phyloP scores from a whole-genome alignment of 2,797 vertebrate genomes.

The Pangasius sanitwongsei region DNA sequence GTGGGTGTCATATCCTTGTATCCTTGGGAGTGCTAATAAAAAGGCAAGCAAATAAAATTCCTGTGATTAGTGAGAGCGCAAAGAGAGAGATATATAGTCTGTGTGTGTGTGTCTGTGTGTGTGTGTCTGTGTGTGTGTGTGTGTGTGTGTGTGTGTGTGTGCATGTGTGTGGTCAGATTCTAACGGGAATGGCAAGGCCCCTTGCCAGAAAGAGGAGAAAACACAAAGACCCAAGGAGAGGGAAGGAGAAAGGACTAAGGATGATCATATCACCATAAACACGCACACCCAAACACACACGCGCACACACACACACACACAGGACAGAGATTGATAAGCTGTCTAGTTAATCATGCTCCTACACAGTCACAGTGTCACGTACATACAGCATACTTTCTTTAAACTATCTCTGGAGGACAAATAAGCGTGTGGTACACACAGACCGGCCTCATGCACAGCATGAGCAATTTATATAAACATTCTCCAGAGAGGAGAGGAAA shows the following conservation, averaged over 20 bases:
- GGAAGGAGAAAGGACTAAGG: not conserved
- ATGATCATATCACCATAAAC: not conserved
- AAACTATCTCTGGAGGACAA: constrained; percentile 1
- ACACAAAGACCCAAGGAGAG: constrained; percentile 3
- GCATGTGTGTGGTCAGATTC: constrained; percentile 24
- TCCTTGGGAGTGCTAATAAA: constrained; percentile 11
- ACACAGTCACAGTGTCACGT: not conserved
- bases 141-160: constrained; percentile 32
- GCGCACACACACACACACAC: not conserved
- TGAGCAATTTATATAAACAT: not conserved
- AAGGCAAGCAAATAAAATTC: not conserved
- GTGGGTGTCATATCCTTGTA: not conserved
- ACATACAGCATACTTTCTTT: not conserved
- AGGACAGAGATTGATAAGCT: not conserved
- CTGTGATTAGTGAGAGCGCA: constrained; percentile 9
- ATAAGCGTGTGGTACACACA: not conserved
- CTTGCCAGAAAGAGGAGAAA: constrained; percentile 25
- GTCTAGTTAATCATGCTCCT: not conserved
- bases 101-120: not conserved
- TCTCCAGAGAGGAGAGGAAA: not conserved
- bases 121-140: constrained; percentile 16
- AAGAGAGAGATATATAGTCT: not conserved
- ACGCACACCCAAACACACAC: not conserved
- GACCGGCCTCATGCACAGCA: not conserved
- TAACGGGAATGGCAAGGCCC: constrained; percentile 26